Base-by-base conservation (phyloP, 2,888 invertebrate species). In the Cephus runcator region DNA sequence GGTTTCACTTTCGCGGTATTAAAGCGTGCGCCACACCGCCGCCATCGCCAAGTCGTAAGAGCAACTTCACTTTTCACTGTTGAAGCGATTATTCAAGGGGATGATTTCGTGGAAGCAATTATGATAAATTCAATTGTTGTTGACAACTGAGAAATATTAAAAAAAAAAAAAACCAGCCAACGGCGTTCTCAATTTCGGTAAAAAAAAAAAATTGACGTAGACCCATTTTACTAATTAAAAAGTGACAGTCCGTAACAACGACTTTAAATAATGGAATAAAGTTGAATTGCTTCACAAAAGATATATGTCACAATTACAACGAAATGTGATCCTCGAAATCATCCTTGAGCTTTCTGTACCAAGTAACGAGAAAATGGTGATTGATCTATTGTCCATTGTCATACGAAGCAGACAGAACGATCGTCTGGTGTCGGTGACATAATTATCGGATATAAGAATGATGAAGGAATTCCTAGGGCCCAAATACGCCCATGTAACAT, bases 1-100 rank as follows among this genome's bases (percentile, higher is more conserved):
- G 91, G 89, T 91, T 92, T 92, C 92, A 92, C 92, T 92, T 92
- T 92, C 91, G 90, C 90, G 88, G 85, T 90, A 90, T 89, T 88
- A 88, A 90, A 90, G 89, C 88, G 89, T 90, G 88, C 88, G 86
- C 86, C 86, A 78, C 78, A 71, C 76, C 79, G 36, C 73, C 69
- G 34, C 81, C 81, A 81, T 34, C 69, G 76, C 33, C 78, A 68
- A 35, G 11, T 33, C 78, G 69, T 69, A 68, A 34, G 68, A 33
- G n/a, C 69, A 4, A 73, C 73, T 69, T 56, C 73, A 15, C 73
- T 30, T 30, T 74, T 75, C 15, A 77, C 76, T 73, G 80, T 75
- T 73, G 73, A 69, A 69, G 12, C 75, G 36, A 40, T 30, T 30
- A 11, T 71, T 71, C 71, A 71, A 34, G 34, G 71, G 71, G 71